A percentile compares a stretch with the other conserved stretches of the same genome.
Conservation (phyloP, 2,888 invertebrate genomes). For the Uloborus plumipes region DNA sequence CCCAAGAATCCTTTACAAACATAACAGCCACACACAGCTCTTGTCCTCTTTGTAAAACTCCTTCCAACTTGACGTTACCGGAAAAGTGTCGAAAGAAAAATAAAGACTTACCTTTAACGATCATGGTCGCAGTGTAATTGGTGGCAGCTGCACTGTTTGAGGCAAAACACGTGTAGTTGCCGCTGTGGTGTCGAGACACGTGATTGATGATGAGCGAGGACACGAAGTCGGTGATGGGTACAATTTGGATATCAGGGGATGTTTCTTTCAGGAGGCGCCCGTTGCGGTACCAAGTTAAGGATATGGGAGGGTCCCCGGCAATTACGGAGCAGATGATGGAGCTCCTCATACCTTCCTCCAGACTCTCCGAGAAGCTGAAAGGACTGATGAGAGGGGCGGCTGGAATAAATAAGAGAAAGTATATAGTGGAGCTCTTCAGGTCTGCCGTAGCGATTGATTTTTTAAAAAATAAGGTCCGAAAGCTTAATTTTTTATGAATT, state of each 20-base stretch:
- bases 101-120: conserved; percentile 67
- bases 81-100: no score
- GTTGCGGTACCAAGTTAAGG: conserved; percentile 71
- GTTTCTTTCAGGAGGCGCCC: conserved; percentile 69
- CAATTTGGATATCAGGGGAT: conserved; percentile 62
- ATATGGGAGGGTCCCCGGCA: conserved; percentile 71
- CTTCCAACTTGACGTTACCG: no score
- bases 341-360: conserved; percentile 67
- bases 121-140: conserved; percentile 69
- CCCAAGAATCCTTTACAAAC: no score
- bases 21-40: no score
- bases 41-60: no score
- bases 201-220: conserved; percentile 70
- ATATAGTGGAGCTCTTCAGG: not conserved
- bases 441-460: no score
- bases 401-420: conserved; percentile 23
- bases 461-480: no score
- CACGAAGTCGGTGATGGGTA: conserved; percentile 67
- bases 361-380: conserved; percentile 66
- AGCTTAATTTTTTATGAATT: no score
- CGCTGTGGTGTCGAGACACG: conserved; percentile 70
- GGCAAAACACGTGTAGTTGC: conserved; percentile 72
- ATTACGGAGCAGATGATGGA: conserved; percentile 67
- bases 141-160: conserved; percentile 67
- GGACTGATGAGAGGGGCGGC: conserved; percentile 67